Percentiles rank a stretch among this genome's conserved stretches.
phyloP scores from a whole-genome alignment of 2,113 vertebrate genomes.

The Fregata magnificens region DNA sequence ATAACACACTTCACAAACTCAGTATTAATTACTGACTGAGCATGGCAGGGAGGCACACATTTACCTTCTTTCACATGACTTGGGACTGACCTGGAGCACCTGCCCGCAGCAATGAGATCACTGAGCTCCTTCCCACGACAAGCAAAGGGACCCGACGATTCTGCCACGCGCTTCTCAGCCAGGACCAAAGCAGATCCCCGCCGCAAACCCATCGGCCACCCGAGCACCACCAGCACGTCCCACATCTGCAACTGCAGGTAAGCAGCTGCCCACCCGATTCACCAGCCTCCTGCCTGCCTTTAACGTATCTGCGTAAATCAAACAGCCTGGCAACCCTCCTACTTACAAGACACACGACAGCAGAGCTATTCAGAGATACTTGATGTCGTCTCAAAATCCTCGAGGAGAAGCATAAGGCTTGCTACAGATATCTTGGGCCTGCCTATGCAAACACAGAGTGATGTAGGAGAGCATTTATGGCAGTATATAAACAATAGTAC shows the following conservation, averaged over 20 bases:
- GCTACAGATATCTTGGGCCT: neutral
- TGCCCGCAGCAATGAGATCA: neutral
- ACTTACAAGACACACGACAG: neutral
- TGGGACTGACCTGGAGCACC: neutral
- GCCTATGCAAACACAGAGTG: neutral
- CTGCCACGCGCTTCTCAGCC: neutral
- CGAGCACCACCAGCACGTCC: neutral
- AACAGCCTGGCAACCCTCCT: neutral
- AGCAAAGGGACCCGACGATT: neutral
- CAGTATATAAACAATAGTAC: neutral
- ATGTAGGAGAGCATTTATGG: neutral
- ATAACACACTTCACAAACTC: neutral
- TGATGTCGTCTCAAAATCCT: neutral
- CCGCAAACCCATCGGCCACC: rapidly evolving
- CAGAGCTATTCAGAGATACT: neutral
- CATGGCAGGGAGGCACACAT: neutral
- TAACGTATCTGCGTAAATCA: neutral
- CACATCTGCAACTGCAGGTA: neutral
- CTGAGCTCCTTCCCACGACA: neutral
- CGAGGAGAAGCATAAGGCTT: neutral
- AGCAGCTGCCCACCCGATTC: neutral
- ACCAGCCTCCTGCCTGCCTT: neutral
- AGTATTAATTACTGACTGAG: neutral
- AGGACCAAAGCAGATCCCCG: neutral
- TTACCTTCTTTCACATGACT: neutral